Percentiles rank a stretch among this genome's conserved stretches.
Evolutionary conservation across 2,113 vertebrate species (phyloP).

Genomic region (Ahaetulla prasina): DNA sequence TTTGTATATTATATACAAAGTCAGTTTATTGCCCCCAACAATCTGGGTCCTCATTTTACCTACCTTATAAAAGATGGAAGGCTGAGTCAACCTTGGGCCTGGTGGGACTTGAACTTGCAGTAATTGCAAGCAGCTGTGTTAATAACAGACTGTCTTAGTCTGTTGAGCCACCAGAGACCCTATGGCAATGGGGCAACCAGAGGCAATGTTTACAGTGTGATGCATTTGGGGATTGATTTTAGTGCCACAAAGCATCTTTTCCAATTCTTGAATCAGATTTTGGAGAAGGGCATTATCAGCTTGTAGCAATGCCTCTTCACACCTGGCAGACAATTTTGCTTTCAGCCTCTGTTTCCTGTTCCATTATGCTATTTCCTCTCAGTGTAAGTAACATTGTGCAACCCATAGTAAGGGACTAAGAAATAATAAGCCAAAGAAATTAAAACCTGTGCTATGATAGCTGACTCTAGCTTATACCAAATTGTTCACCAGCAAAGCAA

Average conservation of each 20-base stretch:
- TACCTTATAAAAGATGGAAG: no score
- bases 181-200: no score
- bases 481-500: neutral
- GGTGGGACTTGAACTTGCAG: no score
- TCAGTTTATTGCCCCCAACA: no score
- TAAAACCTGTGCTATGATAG: neutral
- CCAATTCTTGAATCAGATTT: neutral
- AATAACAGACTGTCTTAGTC: no score
- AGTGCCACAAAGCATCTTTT: neutral
- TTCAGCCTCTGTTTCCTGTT: neutral
- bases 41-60: no score
- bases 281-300: neutral
- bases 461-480: neutral
- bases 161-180: no score
- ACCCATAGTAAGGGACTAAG: neutral
- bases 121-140: no score
- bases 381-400: neutral
- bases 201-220: neutral
- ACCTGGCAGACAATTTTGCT: neutral
- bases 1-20: no score
- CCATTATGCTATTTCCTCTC: neutral
- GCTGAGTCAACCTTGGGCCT: no score
- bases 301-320: neutral
- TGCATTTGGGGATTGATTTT: neutral
- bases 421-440: neutral